Base-by-base conservation (phyloP, 30 jellyfish, hydroid and myxozoan species). In the Phacellophora camtschatica region DNA sequence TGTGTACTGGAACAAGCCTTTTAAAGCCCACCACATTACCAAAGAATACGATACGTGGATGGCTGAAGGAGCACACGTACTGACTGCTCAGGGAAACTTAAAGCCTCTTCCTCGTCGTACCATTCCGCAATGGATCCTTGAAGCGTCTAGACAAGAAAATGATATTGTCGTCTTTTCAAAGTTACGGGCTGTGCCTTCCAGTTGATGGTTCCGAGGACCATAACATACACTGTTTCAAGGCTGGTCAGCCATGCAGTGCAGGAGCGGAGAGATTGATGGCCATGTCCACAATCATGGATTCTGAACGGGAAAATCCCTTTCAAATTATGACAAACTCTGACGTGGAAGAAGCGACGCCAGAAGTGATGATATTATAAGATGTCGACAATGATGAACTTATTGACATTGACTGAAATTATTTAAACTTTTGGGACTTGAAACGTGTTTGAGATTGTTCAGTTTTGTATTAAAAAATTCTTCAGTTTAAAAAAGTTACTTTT, bases 1-100 rank as follows among this genome's bases (percentile, higher is more conserved):
- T 32, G 81, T 42, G 34, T 49, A 0, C 50, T 45, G 82, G 81
- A 59, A 65, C 70, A 65, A 65, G 23, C 77, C 79, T 25, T 65
- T 65, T 65, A 22, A 65, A 32, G 67, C 70, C n/a, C 13, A 20
- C 19, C 19, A 13, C n/a, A 31, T 23, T 65, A 69, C 23, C 23
- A 12, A 65, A 0, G 23, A 65, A 18, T 18, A 65, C 25, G 79
- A 20, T 16, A 18, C 71, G 79, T 33, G n/a, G 70, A 13, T 69
- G 0, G 1, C 69, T 20, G 69, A 13, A 65, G 79, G 79, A 20
- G 31, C 31, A 10, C 19, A 65, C n/a, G n/a, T 13, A 13, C 18
- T 18, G n/a, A 65, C 12, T 18, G 13, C 20, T 20, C 18, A n/a
- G n/a, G 79, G 79, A 65, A 65, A 65, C 30, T 65, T 65, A 0